These are phyloP conservation scores for Anhinga anhinga DNA, from an alignment of 2,113 vertebrate species.

Conservation along the genomic window DNA sequence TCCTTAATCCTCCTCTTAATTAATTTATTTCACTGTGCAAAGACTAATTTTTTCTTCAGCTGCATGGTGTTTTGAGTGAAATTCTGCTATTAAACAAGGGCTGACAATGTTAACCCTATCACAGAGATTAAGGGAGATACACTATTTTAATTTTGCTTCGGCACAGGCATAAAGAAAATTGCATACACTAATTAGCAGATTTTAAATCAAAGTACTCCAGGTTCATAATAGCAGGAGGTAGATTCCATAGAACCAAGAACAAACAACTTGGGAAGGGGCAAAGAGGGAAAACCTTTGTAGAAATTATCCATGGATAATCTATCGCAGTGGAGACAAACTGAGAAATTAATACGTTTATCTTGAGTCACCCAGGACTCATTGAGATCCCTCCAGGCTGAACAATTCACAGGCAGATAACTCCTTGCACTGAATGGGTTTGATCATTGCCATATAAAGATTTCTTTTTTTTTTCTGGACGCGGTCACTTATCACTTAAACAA, in stretches of 20 bases:
- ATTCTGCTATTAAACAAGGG: background rate
- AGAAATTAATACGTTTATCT: constrained; percentile 7
- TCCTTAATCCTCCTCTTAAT: background rate
- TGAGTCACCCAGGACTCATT: background rate
- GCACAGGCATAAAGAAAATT: background rate
- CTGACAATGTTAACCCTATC: background rate
- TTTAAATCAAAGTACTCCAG: background rate
- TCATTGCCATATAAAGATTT: background rate
- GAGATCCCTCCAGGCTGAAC: background rate
- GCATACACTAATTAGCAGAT: background rate
- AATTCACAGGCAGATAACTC: background rate
- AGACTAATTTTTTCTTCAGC: background rate
- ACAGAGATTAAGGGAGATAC: background rate
- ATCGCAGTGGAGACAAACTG: background rate
- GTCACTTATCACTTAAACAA: background rate
- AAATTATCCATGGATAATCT: background rate
- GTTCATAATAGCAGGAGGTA: background rate
- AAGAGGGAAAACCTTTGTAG: background rate
- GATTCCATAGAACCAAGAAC: background rate
- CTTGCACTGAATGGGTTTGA: background rate
- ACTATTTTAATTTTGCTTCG: background rate
- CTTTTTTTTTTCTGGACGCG: background rate
- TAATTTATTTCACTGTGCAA: background rate
- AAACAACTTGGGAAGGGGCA: background rate
- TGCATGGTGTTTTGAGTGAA: background rate